These are phyloP conservation scores for Cantharis nigra DNA, from an alignment of 2,888 invertebrate species.

Conservation along the genomic window DNA sequence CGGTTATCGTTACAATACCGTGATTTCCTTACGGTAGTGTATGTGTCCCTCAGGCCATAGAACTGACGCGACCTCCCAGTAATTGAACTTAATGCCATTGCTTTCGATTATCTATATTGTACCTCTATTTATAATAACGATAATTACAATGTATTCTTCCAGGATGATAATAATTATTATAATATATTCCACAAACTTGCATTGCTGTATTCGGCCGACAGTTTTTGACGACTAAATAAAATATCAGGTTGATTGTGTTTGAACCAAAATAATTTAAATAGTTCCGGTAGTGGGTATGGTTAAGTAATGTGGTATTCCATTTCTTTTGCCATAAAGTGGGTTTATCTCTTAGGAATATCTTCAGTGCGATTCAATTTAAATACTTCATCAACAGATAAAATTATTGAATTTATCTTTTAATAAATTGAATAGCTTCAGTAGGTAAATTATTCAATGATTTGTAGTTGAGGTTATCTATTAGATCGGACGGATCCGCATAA, in stretches of 20 bases:
- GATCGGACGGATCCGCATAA: neutral
- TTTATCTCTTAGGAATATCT: neutral
- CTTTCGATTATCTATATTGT: slow-evolving; percentile 27
- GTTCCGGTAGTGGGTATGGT: neutral
- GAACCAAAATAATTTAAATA: neutral
- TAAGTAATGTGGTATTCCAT: neutral
- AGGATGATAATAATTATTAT: too few species aligned
- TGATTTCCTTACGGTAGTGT: slow-evolving; percentile 3
- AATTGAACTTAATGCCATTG: slow-evolving; percentile 42
- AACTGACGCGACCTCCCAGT: slow-evolving; percentile 39
- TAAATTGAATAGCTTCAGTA: neutral
- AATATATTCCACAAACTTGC: too few species aligned
- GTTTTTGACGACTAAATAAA: neutral
- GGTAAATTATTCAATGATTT: neutral
- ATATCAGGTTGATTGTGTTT: neutral
- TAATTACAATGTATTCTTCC: neutral
- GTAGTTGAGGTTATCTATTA: neutral
- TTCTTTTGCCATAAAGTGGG: neutral
- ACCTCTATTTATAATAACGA: neutral
- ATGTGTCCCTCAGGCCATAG: slow-evolving; percentile 7
- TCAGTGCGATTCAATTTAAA: neutral
- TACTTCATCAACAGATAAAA: neutral
- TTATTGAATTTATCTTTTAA: neutral
- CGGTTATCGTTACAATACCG: slow-evolving; percentile 1
- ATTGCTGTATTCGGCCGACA: too few species aligned